Percentiles rank a stretch among this genome's conserved stretches.
Evolutionary conservation across 2,797 vertebrate species (phyloP).

Genomic region (Neosilurus mollespiculum): DNA sequence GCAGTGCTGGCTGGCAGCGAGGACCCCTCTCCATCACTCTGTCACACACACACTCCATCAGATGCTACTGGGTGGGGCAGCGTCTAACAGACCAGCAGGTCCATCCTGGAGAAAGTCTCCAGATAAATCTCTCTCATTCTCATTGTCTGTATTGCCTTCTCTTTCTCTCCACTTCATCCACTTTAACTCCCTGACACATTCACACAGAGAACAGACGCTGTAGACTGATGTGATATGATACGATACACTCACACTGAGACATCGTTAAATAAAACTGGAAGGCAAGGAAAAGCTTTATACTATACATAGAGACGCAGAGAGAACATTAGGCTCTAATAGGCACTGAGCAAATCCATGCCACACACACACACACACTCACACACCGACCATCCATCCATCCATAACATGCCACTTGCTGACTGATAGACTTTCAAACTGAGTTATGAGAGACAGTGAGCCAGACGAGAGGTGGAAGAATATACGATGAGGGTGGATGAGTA

Average conservation of each 20-base stretch:
- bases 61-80: constrained; percentile 57
- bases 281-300: constrained; percentile 69
- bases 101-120: constrained; percentile 18
- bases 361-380: constrained; percentile 13
- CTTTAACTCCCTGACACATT: constrained; percentile 41
- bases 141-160: constrained; percentile 55
- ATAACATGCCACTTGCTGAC: constrained; percentile 38
- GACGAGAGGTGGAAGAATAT: constrained; percentile 38
- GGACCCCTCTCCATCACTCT: constrained; percentile 81
- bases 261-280: constrained; percentile 70
- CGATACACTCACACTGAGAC: constrained; percentile 33
- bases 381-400: constrained; percentile 3
- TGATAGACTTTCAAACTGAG: constrained; percentile 53
- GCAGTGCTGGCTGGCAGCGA: constrained; percentile 80
- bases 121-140: constrained; percentile 16
- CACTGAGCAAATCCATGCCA: constrained; percentile 52
- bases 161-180: constrained; percentile 65
- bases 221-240: constrained; percentile 18
- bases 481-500: constrained; percentile 27
- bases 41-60: constrained; percentile 76
- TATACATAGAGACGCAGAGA: constrained; percentile 68
- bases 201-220: constrained; percentile 16
- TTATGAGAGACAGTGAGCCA: constrained; percentile 37
- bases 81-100: constrained; percentile 76
- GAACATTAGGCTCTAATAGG: constrained; percentile 69